Percentiles rank a stretch among this genome's conserved stretches.
Conservation (phyloP, 2,113 vertebrate species). For the Scalopus aquaticus region DNA sequence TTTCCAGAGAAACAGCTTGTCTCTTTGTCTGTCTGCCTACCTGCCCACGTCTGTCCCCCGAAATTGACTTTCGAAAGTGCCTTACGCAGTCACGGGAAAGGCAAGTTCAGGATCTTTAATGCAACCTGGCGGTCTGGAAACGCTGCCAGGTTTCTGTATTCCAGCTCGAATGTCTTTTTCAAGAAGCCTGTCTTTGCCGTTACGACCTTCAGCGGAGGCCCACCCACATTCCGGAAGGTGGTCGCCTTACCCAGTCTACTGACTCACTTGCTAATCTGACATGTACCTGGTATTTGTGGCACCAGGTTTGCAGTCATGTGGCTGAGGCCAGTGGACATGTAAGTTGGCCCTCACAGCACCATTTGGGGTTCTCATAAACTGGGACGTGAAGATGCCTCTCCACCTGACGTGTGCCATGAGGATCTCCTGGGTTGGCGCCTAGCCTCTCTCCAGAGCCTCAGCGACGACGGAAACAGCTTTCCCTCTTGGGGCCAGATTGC, state of each 20-base stretch:
- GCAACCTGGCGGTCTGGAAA: neutral
- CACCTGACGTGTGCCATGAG: accelerated
- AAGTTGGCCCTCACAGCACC: neutral
- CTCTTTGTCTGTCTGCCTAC: neutral
- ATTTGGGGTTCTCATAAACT: neutral
- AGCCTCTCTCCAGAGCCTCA: neutral
- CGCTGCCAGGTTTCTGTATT: neutral
- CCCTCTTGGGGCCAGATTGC: neutral
- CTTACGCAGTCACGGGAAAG: conserved; percentile 8
- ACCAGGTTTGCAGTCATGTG: accelerated
- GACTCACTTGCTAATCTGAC: neutral
- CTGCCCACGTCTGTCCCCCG: neutral
- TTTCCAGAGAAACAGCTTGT: neutral
- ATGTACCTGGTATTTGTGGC: too few relatives aligned
- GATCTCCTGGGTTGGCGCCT: neutral
- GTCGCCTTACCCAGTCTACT: neutral
- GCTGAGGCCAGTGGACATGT: neutral
- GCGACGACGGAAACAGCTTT: neutral
- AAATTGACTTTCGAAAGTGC: conserved; percentile 44
- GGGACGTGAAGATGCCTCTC: neutral
- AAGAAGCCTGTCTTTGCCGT: too few relatives aligned
- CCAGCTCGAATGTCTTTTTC: neutral
- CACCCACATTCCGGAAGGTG: too few relatives aligned
- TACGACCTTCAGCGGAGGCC: neutral
- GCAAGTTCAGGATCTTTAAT: neutral